Conservation (phyloP, 2,888 invertebrate species). For the Caenorhabditis sp. region DNA sequence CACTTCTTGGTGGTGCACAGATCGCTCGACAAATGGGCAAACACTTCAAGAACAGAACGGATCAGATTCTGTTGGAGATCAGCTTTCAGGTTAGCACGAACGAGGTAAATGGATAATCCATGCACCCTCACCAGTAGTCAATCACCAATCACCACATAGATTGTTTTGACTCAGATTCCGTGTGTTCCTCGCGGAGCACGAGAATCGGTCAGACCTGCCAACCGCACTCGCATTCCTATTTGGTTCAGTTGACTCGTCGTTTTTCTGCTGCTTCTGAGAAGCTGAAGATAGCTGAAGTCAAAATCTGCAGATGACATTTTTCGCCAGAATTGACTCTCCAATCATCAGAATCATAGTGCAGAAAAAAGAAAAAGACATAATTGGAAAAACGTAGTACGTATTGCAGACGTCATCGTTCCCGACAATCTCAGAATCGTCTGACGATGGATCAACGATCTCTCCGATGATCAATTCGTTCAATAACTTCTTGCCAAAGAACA, state of each 20-base stretch:
- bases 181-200: constrained; percentile 25
- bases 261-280: constrained; percentile 10
- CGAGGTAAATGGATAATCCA: constrained; percentile 5
- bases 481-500: constrained; percentile 55
- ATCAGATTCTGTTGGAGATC: constrained; percentile 81
- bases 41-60: constrained; percentile 80
- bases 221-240: constrained; percentile 36
- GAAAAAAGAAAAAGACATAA: constrained; percentile 9
- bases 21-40: constrained; percentile 80
- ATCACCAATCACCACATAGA: constrained; percentile 53
- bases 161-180: constrained; percentile 16
- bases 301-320: constrained; percentile 50
- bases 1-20: constrained; percentile 81
- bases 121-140: constrained; percentile 11
- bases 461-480: constrained; percentile 69
- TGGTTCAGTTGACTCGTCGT: constrained; percentile 26
- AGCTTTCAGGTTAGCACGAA: constrained; percentile 77
- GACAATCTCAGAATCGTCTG: constrained; percentile 76
- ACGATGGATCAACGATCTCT: constrained; percentile 72
- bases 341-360: constrained; percentile 38
- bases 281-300: constrained; percentile 8
- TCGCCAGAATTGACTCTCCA: constrained; percentile 18
- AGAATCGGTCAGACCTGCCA: constrained; percentile 55
- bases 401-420: constrained; percentile 82
- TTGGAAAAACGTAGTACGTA: constrained; percentile 4